phyloP scores from a whole-genome alignment of 2,797 vertebrate species.

The Acipenser oxyrinchus region DNA sequence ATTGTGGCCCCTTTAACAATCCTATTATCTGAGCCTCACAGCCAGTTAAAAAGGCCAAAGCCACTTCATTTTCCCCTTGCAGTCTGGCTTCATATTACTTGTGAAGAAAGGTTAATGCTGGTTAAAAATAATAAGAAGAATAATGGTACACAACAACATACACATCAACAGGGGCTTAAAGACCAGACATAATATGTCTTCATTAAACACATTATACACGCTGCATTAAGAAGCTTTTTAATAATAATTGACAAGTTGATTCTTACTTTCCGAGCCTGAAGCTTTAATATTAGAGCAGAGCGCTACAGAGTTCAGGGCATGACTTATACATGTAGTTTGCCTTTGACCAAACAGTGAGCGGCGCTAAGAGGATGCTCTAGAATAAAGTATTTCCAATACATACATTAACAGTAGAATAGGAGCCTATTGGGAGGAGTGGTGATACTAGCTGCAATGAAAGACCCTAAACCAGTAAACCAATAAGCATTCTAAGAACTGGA shows the following conservation, averaged over 20 bases:
- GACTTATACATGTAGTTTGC: background rate
- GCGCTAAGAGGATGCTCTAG: background rate
- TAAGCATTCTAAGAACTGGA: no score
- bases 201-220: constrained; percentile 6
- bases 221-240: constrained; percentile 7
- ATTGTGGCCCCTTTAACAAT: no score
- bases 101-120: background rate
- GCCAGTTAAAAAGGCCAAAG: background rate
- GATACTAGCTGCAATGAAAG: no score
- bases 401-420: no score
- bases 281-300: background rate
- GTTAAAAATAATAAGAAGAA: background rate
- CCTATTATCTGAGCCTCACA: no score
- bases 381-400: background rate
- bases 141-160: background rate
- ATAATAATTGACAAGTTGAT: constrained; percentile 18
- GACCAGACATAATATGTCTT: background rate
- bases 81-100: constrained; percentile 2
- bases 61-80: background rate
- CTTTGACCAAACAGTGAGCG: background rate
- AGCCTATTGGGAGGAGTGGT: no score
- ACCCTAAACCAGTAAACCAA: no score
- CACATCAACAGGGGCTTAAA: background rate
- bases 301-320: background rate
- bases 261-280: constrained; percentile 3